Evolutionary conservation across 2,888 invertebrate species (phyloP).

Genomic region (Julus scandinavius): DNA sequence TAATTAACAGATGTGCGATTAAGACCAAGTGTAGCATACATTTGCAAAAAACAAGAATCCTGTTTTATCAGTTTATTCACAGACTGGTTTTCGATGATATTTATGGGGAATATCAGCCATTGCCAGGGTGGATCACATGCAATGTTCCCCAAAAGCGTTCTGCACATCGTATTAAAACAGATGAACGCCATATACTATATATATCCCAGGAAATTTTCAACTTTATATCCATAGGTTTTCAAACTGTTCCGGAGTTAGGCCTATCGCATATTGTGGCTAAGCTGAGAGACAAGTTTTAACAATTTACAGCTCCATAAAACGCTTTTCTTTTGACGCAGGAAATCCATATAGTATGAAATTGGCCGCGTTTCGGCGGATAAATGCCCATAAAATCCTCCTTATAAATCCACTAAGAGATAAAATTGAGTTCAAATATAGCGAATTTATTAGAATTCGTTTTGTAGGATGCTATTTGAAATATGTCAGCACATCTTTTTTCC

Average conservation of each 20-base stretch:
- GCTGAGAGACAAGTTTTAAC: constrained; percentile 32
- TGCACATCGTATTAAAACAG: neutral
- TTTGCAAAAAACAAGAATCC: neutral
- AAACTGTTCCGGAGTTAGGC: neutral
- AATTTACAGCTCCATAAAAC: constrained; percentile 39
- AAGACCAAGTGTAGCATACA: neutral
- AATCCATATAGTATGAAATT: constrained; percentile 38
- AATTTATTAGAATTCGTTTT: constrained; percentile 25
- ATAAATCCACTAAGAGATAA: constrained; percentile 42
- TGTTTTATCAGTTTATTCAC: neutral
- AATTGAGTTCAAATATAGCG: constrained; percentile 42
- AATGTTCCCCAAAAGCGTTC: neutral
- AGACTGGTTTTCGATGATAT: neutral
- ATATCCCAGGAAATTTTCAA: neutral
- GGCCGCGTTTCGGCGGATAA: constrained; percentile 35
- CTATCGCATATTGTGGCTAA: neutral
- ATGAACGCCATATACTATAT: neutral
- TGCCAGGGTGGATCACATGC: neutral
- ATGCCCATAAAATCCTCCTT: constrained; percentile 42
- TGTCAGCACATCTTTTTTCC: constrained; percentile 22
- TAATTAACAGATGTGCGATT: constrained; percentile 7
- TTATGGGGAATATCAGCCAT: neutral
- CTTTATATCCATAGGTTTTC: no score
- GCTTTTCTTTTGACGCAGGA: constrained; percentile 42
- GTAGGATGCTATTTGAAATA: constrained; percentile 35